Evolutionary conservation across 2,113 vertebrate species (phyloP).

Genomic region (Numenius arquata): DNA sequence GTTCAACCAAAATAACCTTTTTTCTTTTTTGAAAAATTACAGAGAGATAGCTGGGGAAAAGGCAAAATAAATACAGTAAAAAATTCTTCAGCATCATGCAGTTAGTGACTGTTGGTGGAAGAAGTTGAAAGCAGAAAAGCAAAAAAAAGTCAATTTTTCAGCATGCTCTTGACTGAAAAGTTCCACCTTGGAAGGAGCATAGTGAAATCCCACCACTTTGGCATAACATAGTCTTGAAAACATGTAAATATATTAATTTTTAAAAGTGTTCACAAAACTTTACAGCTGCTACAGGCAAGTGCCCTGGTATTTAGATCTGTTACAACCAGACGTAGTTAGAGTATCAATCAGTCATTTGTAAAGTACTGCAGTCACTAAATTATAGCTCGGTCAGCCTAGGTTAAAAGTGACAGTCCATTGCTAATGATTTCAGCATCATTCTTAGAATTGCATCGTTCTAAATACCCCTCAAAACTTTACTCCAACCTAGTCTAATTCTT

Average conservation of each 20-base stretch:
- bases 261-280: not conserved
- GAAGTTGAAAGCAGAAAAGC: not conserved
- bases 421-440: not conserved
- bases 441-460: not conserved
- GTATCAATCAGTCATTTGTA: not conserved
- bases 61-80: not conserved
- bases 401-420: not conserved
- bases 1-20: not conserved
- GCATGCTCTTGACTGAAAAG: not conserved
- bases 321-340: not conserved
- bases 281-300: not conserved
- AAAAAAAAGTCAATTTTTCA: not conserved
- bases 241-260: not conserved
- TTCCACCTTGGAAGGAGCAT: not conserved
- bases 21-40: not conserved
- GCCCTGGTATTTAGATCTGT: not conserved
- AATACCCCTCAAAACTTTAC: not conserved
- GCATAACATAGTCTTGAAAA: not conserved
- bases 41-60: not conserved
- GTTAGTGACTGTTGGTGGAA: not conserved
- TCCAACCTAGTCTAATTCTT: conserved; percentile 1
- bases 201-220: not conserved
- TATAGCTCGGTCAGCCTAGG: not conserved
- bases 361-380: not conserved
- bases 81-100: not conserved